These are phyloP conservation scores for Acanthopleura granulata DNA, from an alignment of 2,888 invertebrate genomes.

Conservation along the genomic window DNA sequence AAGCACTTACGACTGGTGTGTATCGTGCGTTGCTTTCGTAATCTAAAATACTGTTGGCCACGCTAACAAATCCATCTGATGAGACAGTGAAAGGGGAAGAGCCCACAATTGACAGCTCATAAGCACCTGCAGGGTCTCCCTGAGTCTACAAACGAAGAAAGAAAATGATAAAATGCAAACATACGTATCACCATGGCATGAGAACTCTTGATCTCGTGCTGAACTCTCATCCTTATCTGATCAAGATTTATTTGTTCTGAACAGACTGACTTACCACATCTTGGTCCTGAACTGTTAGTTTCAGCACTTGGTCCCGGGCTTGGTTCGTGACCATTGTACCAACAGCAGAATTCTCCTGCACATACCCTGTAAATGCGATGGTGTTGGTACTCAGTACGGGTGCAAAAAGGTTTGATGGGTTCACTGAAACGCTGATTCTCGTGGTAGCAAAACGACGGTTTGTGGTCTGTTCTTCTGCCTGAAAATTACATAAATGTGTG, in stretches of 20 bases:
- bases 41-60: conserved; percentile 32
- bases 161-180: background rate
- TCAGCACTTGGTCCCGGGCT: conserved; percentile 30
- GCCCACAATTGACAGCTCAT: conserved; percentile 31
- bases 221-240: no score
- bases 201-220: no score
- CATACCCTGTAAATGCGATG: conserved; percentile 38
- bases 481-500: background rate
- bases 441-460: conserved; percentile 44
- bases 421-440: conserved; percentile 41
- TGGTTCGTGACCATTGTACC: conserved; percentile 40
- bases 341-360: conserved; percentile 47
- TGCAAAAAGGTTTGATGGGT: conserved; percentile 40
- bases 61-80: conserved; percentile 27
- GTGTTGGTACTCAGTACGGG: conserved; percentile 40
- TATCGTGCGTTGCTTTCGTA: conserved; percentile 38
- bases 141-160: conserved; percentile 27
- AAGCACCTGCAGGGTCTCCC: conserved; percentile 29
- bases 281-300: conserved; percentile 45
- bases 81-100: conserved; percentile 37
- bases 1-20: conserved; percentile 29
- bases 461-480: conserved; percentile 45
- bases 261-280: conserved; percentile 50
- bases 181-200: no score
- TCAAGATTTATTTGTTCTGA: no score